phyloP scores from a whole-genome alignment of 2,113 vertebrate species.

The Panthera uncia region DNA sequence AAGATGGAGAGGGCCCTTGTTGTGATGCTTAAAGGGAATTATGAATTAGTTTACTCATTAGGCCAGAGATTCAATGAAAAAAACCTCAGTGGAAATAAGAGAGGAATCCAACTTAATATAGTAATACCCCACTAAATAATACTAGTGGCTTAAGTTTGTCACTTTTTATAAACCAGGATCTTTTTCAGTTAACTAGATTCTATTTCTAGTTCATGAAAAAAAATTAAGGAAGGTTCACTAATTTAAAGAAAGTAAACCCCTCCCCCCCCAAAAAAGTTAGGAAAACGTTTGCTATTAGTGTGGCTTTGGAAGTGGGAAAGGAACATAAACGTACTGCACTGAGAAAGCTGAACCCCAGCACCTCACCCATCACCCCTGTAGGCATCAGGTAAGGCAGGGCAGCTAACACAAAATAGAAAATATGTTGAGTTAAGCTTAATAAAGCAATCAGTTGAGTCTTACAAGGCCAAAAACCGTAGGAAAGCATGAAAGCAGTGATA shows the following conservation, averaged over 20 bases:
- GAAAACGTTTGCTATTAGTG: neutral
- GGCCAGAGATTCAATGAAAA: neutral
- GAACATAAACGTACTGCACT: neutral
- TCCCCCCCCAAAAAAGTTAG: rapidly evolving
- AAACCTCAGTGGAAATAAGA: neutral
- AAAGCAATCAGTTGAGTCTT: neutral
- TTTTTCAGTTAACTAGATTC: neutral
- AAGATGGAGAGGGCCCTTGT: neutral
- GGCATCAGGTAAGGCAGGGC: neutral
- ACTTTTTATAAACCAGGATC: neutral
- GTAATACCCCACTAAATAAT: neutral
- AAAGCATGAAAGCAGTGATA: neutral
- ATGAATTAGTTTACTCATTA: neutral
- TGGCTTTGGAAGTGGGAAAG: neutral
- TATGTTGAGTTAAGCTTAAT: neutral
- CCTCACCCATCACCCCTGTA: neutral
- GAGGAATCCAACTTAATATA: neutral
- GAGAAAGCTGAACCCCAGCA: neutral
- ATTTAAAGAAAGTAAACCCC: neutral
- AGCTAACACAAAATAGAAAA: neutral
- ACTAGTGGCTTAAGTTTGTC: neutral
- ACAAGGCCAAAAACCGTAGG: neutral
- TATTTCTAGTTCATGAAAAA: neutral
- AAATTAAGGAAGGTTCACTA: neutral
- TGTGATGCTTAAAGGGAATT: neutral